These are phyloP conservation scores for Acipenser ruthenus DNA, from an alignment of 2,797 vertebrate species.

Conservation along the genomic window DNA sequence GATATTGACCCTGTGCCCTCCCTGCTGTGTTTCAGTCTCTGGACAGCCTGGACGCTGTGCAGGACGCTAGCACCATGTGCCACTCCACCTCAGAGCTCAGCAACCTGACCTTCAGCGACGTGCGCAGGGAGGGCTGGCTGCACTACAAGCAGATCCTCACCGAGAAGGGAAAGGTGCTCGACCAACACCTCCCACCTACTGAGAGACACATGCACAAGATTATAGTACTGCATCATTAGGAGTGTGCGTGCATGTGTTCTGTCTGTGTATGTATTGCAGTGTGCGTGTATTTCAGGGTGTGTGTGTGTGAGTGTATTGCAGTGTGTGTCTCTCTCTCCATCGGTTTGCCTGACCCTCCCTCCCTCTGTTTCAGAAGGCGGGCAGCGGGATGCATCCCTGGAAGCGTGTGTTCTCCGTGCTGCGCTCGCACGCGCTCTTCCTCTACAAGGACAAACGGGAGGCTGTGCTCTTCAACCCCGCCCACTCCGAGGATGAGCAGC, in stretches of 20 bases:
- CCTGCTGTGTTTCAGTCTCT: conserved; percentile 64
- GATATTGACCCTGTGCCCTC: too few relatives aligned
- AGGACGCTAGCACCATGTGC: conserved; percentile 83
- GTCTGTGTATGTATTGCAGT: conserved; percentile 18
- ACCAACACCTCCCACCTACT: too few relatives aligned
- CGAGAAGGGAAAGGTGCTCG: conserved; percentile 88
- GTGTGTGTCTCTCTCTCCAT: background rate
- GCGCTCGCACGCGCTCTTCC: conserved; percentile 80
- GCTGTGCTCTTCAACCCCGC: conserved; percentile 68
- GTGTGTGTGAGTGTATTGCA: too few relatives aligned
- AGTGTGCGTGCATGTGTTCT: background rate
- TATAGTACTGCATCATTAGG: background rate
- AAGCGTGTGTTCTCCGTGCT: conserved; percentile 86
- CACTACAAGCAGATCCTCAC: conserved; percentile 94
- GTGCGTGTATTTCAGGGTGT: background rate
- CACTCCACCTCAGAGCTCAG: conserved; percentile 92
- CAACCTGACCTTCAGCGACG: conserved; percentile 74
- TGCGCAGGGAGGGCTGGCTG: conserved; percentile 89
- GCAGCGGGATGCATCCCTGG: conserved; percentile 88
- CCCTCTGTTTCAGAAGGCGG: conserved; percentile 74
- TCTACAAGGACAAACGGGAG: conserved; percentile 95
- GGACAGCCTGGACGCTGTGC: conserved; percentile 76
- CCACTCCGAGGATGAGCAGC: conserved; percentile 81
- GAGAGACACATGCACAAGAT: too few relatives aligned
- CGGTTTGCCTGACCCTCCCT: background rate